A percentile compares a stretch with the other conserved stretches of the same genome.
These are phyloP conservation scores for Mareca strepera DNA, from an alignment of 2,797 vertebrate genomes.

Conservation along the genomic window DNA sequence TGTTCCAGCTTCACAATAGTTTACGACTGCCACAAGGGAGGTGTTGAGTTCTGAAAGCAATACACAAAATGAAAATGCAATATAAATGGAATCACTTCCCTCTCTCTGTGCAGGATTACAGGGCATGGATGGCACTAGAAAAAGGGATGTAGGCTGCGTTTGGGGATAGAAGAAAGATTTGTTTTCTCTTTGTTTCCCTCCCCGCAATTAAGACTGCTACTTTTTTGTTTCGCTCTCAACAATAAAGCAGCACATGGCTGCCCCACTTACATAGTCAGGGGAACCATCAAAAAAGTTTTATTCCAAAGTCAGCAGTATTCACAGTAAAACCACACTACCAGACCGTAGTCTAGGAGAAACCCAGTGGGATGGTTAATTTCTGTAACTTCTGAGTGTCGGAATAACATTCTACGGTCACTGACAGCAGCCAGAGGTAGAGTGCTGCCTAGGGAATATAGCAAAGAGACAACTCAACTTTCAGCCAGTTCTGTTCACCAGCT, in stretches of 20 bases:
- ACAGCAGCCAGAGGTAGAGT: background rate
- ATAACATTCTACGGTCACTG: background rate
- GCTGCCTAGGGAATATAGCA: background rate
- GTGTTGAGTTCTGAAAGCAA: background rate
- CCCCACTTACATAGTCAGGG: background rate
- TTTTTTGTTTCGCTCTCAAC: background rate
- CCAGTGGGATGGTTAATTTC: background rate
- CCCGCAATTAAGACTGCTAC: background rate
- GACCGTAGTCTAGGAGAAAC: background rate
- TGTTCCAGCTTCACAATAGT: background rate
- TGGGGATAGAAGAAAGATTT: background rate
- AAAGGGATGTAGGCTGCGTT: background rate
- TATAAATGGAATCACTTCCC: background rate
- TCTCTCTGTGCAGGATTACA: background rate
- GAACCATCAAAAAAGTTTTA: background rate
- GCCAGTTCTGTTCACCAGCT: background rate
- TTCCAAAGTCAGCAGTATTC: background rate
- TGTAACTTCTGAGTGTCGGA: background rate
- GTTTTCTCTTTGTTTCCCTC: background rate
- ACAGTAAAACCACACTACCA: background rate
- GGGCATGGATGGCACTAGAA: background rate
- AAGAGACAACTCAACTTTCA: background rate
- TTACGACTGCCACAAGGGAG: background rate
- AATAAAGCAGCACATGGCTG: background rate
- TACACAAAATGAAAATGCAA: background rate